Evolutionary conservation across 2,113 vertebrate species (phyloP).

Genomic region (Morphnarchus princeps): DNA sequence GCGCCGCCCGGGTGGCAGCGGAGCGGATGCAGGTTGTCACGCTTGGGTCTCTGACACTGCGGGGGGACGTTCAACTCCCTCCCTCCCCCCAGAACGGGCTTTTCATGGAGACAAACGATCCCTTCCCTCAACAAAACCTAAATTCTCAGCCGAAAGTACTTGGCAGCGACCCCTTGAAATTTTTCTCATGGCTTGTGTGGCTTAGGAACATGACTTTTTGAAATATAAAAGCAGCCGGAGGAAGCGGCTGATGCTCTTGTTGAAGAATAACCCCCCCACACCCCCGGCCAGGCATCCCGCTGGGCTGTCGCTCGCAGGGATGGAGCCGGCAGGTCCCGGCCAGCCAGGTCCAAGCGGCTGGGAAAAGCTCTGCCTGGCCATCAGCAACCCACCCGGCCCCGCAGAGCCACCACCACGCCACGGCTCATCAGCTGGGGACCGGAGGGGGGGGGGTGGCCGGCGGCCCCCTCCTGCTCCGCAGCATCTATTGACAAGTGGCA

Average conservation of each 20-base stretch:
- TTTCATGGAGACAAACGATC: conserved; percentile 24
- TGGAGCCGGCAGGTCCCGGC: not conserved
- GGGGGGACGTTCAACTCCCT: not conserved
- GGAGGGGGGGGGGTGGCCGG: conserved; percentile 32
- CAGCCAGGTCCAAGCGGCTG: not conserved
- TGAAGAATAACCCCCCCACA: not conserved
- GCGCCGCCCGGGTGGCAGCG: not conserved
- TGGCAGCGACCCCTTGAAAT: not conserved
- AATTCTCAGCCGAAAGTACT: not conserved
- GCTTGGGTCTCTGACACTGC: not conserved
- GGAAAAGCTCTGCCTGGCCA: not conserved
- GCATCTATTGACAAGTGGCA: conserved; percentile 61
- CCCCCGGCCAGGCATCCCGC: not conserved
- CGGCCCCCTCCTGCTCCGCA: not conserved
- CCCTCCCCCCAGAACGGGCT: not conserved
- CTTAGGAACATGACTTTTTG: not conserved
- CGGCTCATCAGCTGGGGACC: conserved; percentile 50
- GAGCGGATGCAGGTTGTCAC: conserved; percentile 42
- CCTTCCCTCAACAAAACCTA: conserved; percentile 7
- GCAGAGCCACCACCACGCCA: not conserved
- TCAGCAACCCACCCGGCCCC: not conserved
- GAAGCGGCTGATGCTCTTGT: not conserved
- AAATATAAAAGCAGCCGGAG: not conserved
- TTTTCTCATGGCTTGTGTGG: conserved; percentile 36
- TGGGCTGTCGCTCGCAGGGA: not conserved